phyloP scores from a whole-genome alignment of 2,888 invertebrate genomes.

The Ichneumoninae sp. region DNA sequence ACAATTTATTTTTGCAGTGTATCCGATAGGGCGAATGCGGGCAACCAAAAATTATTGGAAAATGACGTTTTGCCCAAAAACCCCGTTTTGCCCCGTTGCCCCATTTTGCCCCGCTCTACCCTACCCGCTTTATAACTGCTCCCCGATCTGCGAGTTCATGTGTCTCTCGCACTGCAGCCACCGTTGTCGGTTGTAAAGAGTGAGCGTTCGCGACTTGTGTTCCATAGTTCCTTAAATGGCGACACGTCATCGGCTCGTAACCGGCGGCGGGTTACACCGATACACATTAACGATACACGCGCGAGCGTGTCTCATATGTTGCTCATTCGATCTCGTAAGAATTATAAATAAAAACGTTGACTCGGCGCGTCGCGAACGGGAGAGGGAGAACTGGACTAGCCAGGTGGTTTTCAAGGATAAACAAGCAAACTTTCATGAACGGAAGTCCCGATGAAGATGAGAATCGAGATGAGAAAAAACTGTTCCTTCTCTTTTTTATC shows the following conservation, averaged over 20 bases:
- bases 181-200: constrained; percentile 30
- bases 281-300: constrained; percentile 12
- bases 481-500: constrained; percentile 7
- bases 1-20: no score
- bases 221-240: constrained; percentile 61
- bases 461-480: constrained; percentile 36
- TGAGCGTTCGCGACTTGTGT: constrained; percentile 20
- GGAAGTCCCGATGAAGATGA: constrained; percentile 31
- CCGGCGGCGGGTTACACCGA: constrained; percentile 29
- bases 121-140: constrained; percentile 16
- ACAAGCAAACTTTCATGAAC: constrained; percentile 34
- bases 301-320: constrained; percentile 4
- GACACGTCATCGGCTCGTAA: constrained; percentile 49
- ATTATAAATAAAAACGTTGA: constrained; percentile 63
- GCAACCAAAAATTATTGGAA: no score
- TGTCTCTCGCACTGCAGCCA: constrained; percentile 28
- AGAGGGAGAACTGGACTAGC: constrained; percentile 38
- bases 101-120: no score
- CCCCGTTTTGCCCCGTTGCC: no score
- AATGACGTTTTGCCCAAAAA: no score
- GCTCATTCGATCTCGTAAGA: constrained; percentile 57
- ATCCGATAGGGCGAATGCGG: no score
- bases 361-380: constrained; percentile 31
- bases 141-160: constrained; percentile 24
- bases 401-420: constrained; percentile 65